Evolutionary conservation across 2,797 vertebrate species (phyloP).

Genomic region (Sphenodon punctatus): DNA sequence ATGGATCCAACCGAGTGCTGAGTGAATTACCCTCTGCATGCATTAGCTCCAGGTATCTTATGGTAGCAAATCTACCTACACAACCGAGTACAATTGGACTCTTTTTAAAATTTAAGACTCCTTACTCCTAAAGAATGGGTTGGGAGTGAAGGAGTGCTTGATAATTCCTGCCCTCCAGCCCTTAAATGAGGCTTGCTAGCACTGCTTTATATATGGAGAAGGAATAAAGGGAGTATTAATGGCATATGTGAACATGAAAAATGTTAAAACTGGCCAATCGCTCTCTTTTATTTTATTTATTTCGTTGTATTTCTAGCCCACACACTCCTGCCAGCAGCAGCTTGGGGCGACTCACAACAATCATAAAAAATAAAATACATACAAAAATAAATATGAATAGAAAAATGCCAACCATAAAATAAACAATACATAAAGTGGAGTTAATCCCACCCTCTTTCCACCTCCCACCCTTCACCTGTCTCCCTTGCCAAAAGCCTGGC

Average conservation of each 20-base stretch:
- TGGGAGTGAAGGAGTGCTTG: neutral
- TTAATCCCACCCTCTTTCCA: too few relatives aligned
- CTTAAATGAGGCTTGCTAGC: rapidly evolving
- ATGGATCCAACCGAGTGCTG: too few relatives aligned
- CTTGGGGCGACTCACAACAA: too few relatives aligned
- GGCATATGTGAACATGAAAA: neutral
- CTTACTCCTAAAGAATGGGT: neutral
- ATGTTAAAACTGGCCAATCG: neutral
- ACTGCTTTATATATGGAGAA: neutral
- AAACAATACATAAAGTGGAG: too few relatives aligned
- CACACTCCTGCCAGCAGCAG: too few relatives aligned
- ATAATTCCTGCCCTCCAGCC: rapidly evolving
- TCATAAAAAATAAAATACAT: too few relatives aligned
- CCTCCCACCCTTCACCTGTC: too few relatives aligned
- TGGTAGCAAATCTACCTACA: neutral
- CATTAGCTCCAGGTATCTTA: rapidly evolving
- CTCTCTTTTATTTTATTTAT: neutral
- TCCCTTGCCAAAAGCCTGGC: too few relatives aligned
- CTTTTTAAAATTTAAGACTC: neutral
- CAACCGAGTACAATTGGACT: neutral
- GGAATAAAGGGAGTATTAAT: rapidly evolving
- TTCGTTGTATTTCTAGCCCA: neutral
- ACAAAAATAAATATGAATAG: too few relatives aligned
- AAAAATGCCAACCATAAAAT: too few relatives aligned
- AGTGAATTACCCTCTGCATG: too few relatives aligned